Percentiles rank a stretch among this genome's conserved stretches.
Evolutionary conservation across 2,888 invertebrate genomes (phyloP).

Genomic region (Cephonodes hylas): DNA sequence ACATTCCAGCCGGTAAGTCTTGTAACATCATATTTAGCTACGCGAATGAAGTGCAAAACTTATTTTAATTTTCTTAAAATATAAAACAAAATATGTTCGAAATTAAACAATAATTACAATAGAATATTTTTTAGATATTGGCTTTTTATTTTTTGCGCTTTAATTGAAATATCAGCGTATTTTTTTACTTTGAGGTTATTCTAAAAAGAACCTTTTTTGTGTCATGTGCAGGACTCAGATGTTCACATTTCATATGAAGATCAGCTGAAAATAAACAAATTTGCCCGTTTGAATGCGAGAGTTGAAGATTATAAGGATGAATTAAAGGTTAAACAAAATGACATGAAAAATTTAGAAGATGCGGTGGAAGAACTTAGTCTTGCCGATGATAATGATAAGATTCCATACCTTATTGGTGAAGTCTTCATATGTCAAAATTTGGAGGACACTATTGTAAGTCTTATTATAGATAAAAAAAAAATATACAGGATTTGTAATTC

Average conservation of each 20-base stretch:
- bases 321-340: constrained; percentile 91
- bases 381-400: constrained; percentile 87
- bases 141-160: background rate
- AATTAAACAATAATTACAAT: background rate
- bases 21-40: background rate
- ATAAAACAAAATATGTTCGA: background rate
- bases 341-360: constrained; percentile 95
- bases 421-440: constrained; percentile 91
- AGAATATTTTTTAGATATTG: background rate
- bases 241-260: constrained; percentile 97
- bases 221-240: constrained; percentile 92
- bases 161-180: too few species aligned
- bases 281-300: constrained; percentile 95
- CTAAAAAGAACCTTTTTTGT: constrained; percentile 24
- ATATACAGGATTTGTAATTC: background rate
- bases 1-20: constrained; percentile 85
- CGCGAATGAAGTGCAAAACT: background rate
- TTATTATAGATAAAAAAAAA: background rate
- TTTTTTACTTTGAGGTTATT: constrained; percentile 21
- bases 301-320: constrained; percentile 95
- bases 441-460: constrained; percentile 86
- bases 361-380: constrained; percentile 93
- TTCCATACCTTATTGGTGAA: constrained; percentile 93
- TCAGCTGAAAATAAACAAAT: constrained; percentile 98
- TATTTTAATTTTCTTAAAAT: background rate